Percentiles rank a stretch among this genome's conserved stretches.
Evolutionary conservation across 2,797 vertebrate genomes (phyloP).

Genomic region (Alexandromys oeconomus): DNA sequence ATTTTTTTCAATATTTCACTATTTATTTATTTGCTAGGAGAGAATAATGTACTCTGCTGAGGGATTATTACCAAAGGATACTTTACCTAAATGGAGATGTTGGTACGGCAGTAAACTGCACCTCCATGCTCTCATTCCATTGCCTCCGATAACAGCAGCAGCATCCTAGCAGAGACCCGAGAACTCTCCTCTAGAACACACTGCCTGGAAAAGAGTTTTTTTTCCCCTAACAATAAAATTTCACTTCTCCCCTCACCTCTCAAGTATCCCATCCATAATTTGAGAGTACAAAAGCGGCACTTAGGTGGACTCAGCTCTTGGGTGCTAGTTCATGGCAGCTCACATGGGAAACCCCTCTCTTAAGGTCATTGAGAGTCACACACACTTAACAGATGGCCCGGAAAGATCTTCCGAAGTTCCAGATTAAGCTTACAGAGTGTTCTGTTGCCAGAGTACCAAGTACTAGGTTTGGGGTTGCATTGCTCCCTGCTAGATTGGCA

Average conservation of each 20-base stretch:
- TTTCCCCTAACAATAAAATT: constrained; percentile 34
- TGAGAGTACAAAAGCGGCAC: constrained; percentile 32
- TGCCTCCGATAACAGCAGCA: constrained; percentile 45
- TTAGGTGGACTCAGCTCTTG: neutral
- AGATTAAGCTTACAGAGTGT: neutral
- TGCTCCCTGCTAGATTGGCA: neutral
- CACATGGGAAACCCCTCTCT: constrained; percentile 11
- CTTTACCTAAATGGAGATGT: constrained; percentile 49
- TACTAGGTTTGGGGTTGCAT: neutral
- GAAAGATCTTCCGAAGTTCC: neutral
- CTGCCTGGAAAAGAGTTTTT: constrained; percentile 64
- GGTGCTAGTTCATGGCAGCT: neutral
- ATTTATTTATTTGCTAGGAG: constrained; percentile 58
- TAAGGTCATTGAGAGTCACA: neutral
- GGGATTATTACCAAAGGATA: constrained; percentile 51
- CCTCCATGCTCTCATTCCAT: constrained; percentile 48
- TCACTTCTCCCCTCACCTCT: constrained; percentile 1
- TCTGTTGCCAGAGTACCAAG: neutral
- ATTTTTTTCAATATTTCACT: constrained; percentile 53
- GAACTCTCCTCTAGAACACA: constrained; percentile 54
- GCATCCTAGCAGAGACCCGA: constrained; percentile 33
- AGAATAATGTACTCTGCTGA: constrained; percentile 52
- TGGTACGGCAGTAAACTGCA: constrained; percentile 21
- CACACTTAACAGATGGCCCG: neutral
- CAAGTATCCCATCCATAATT: neutral